Evolutionary conservation across 2,797 vertebrate species (phyloP), one percentile per base, ranked within the genome.

Genomic region (Pipistrellus kuhlii): DNA sequence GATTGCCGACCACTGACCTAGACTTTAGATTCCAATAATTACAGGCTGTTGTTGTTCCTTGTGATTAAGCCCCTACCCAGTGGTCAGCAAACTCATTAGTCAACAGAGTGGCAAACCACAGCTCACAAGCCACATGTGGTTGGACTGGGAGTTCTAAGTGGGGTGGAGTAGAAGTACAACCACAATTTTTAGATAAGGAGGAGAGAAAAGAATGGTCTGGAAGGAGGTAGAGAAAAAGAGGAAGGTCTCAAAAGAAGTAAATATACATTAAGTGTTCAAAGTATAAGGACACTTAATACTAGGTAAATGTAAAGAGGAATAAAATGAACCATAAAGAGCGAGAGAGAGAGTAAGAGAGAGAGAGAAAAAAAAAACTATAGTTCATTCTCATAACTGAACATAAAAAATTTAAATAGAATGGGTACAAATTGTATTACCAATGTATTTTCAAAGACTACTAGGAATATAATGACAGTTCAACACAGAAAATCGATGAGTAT

Each of bases 321-420:
- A 53, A 11, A 83, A 89, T 69, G 12, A 30, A 59, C 25, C 38
- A 41, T 41, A 41, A 7, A 41, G 38, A 41, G 38, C 6, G 38
- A 41, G 38, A 41, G 38, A 41, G 38, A 41, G 38, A 41, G 38
- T 5, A 12, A 41, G 38, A 41, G 38, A 41, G 38, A 41, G 38
- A 41, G 38, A 41, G 38, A 41, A 13, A 46, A 12, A 25, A 8
- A 32, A 23, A 23, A 41, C 32, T 69, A 85, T 17, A 81, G 35
- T 15, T 4, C 18, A 88, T 55, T 59, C 10, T 93, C 20, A 25
- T n/a, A 81, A 76, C 18, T 71, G 51, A 88, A 46, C 2, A 80
- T 57, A 73, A 88, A 94, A 78, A 80, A 41, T n/a, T 69, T 75
- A 55, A 93, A 64, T 64, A 46, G 46, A 90, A 91, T 3, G 57